These are phyloP conservation scores for Percopsis omiscomaycus DNA, from an alignment of 2,797 vertebrate species.

Conservation along the genomic window DNA sequence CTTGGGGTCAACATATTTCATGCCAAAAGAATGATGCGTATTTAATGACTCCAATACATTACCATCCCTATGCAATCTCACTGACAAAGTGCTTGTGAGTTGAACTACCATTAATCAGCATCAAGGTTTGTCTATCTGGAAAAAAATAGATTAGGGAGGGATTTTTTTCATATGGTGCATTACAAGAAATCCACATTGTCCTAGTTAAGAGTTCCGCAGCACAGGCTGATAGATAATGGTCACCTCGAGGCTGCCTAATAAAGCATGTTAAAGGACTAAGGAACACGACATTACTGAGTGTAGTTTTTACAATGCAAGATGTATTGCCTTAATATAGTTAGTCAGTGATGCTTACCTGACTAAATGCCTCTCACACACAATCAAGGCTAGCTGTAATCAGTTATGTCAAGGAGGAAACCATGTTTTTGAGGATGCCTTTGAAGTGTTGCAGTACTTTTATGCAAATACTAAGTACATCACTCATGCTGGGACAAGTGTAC, in stretches of 20 bases:
- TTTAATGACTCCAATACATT: constrained; percentile 89
- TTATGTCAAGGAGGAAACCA: constrained; percentile 66
- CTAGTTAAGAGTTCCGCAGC: constrained; percentile 83
- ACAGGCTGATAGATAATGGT: constrained; percentile 94
- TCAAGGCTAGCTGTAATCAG: constrained; percentile 88
- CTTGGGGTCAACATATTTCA: constrained; percentile 89
- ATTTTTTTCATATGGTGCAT: constrained; percentile 79
- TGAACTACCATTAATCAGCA: constrained; percentile 83
- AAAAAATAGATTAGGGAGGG: constrained; percentile 84
- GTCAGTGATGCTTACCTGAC: constrained; percentile 99
- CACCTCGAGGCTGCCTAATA: constrained; percentile 98
- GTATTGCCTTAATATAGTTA: constrained; percentile 98
- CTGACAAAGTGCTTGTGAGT: constrained; percentile 82
- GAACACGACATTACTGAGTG: constrained; percentile 91
- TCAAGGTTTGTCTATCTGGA: constrained; percentile 85
- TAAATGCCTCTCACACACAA: constrained; percentile 92
- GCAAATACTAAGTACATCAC: constrained; percentile 56
- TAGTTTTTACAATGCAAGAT: constrained; percentile 99
- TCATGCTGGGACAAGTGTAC: constrained; percentile 46
- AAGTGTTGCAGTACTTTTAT: constrained; percentile 66
- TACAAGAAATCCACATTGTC: constrained; percentile 79
- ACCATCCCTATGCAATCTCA: constrained; percentile 82
- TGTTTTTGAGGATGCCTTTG: constrained; percentile 63
- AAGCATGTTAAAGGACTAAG: constrained; percentile 96
- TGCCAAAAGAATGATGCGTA: constrained; percentile 87